These are phyloP conservation scores for Sebastes variabilis DNA, from an alignment of 2,797 vertebrate species.

Conservation along the genomic window DNA sequence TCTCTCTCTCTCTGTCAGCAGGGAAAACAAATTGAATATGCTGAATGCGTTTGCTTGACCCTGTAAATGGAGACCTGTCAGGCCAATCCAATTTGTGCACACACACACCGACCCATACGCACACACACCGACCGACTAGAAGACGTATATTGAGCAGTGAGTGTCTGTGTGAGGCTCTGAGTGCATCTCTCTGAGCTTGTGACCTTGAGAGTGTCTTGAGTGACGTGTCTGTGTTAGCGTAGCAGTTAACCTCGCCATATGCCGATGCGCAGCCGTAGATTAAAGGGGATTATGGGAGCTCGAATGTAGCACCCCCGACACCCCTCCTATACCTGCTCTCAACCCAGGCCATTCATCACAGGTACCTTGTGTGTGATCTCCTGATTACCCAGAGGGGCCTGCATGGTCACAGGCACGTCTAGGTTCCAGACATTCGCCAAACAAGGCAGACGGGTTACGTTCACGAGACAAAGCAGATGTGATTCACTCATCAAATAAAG, in stretches of 20 bases:
- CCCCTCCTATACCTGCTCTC: background rate
- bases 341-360: conserved; percentile 2
- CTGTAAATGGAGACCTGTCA: conserved; percentile 56
- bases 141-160: conserved; percentile 14
- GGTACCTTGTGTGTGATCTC: conserved; percentile 14
- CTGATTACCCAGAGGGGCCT: background rate
- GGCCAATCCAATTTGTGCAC: conserved; percentile 50
- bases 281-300: conserved; percentile 55
- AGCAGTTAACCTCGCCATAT: conserved; percentile 41
- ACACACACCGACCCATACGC: background rate
- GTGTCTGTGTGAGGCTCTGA: conserved; percentile 10
- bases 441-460: background rate
- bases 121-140: conserved; percentile 15
- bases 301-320: background rate
- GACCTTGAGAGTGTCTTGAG: conserved; percentile 45
- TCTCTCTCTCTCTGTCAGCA: conserved; percentile 5
- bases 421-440: conserved; percentile 9
- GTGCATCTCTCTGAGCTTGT: background rate
- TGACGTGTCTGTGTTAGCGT: background rate
- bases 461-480: conserved; percentile 12
- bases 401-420: conserved; percentile 6
- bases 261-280: conserved; percentile 42
- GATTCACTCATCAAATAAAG: conserved; percentile 28
- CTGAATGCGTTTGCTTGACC: conserved; percentile 61
- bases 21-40: conserved; percentile 57